Evolutionary conservation across 2,888 invertebrate species (phyloP).

Genomic region (Lordiphosa andalusiaca): DNA sequence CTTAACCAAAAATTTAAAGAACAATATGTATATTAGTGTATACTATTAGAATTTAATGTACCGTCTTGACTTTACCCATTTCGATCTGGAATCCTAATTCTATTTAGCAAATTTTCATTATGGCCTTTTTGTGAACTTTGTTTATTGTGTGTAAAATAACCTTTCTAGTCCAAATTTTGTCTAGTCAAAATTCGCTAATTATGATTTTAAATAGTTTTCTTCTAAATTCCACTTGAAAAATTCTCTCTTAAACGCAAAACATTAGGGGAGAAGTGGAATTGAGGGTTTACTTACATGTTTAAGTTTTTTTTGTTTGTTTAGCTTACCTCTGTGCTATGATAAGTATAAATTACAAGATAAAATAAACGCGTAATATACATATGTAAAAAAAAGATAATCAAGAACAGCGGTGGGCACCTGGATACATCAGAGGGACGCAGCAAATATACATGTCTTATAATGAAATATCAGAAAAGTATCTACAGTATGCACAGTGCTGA

Average conservation of each 20-base stretch:
- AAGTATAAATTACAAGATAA: conserved; percentile 4
- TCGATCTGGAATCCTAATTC: conserved; percentile 13
- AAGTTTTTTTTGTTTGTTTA: neutral
- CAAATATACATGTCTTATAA: too few relatives aligned
- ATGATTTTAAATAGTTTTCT: neutral
- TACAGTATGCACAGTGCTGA: too few relatives aligned
- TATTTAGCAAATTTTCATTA: conserved; percentile 45
- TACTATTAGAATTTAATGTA: conserved; percentile 11
- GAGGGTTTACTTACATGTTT: neutral
- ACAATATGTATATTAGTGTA: neutral
- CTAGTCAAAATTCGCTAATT: conserved; percentile 6
- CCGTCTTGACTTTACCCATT: neutral
- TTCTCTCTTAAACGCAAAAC: too few relatives aligned
- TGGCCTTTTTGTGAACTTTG: conserved; percentile 62
- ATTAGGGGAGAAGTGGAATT: too few relatives aligned
- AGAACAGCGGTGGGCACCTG: too few relatives aligned
- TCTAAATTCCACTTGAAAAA: too few relatives aligned
- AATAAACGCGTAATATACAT: neutral
- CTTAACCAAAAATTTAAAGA: too few relatives aligned
- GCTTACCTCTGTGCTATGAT: conserved; percentile 14
- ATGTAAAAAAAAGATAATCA: neutral
- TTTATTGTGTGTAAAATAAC: conserved; percentile 30
- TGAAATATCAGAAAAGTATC: too few relatives aligned
- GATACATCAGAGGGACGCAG: too few relatives aligned
- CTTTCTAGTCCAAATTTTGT: conserved; percentile 62